A percentile compares a stretch with the other conserved stretches of the same genome.
Conservation (phyloP, 1,140 invertebrate species). For the Trinorchestia longiramus region DNA sequence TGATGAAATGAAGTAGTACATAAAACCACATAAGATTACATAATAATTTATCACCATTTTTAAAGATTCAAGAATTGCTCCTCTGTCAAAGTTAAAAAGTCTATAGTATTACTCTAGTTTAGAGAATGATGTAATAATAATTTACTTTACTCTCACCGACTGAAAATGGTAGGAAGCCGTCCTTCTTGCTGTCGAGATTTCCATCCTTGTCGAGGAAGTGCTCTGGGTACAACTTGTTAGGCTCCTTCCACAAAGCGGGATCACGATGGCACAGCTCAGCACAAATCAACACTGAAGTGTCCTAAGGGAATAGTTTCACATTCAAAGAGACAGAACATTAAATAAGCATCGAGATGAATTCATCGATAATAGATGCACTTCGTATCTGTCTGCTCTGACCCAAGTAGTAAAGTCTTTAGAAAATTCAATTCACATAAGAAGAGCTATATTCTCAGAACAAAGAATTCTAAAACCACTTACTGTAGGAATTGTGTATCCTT, state of each 20-base stretch:
- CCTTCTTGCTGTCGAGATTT: background rate
- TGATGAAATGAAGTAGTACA: too few relatives aligned
- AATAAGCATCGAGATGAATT: too few relatives aligned
- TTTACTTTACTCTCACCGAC: background rate
- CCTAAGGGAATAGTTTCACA: background rate
- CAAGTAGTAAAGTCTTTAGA: too few relatives aligned
- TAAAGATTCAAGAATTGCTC: too few relatives aligned
- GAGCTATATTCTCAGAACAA: too few relatives aligned
- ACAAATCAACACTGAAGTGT: background rate
- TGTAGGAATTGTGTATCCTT: conserved; percentile 15
- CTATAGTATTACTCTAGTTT: background rate
- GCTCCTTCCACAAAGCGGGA: background rate
- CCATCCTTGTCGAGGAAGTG: background rate
- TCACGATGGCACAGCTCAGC: background rate
- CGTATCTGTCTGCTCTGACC: too few relatives aligned
- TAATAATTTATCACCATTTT: too few relatives aligned
- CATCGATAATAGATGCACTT: too few relatives aligned
- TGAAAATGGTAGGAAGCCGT: background rate
- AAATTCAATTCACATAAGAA: too few relatives aligned
- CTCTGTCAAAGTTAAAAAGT: background rate
- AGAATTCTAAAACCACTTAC: background rate
- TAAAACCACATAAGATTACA: too few relatives aligned
- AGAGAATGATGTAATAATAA: background rate
- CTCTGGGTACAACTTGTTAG: background rate
- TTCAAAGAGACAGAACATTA: too few relatives aligned